Percentiles rank a stretch among this genome's conserved stretches.
Evolutionary conservation across 1,140 invertebrate species (phyloP).

Genomic region (Platyscapa corneri): DNA sequence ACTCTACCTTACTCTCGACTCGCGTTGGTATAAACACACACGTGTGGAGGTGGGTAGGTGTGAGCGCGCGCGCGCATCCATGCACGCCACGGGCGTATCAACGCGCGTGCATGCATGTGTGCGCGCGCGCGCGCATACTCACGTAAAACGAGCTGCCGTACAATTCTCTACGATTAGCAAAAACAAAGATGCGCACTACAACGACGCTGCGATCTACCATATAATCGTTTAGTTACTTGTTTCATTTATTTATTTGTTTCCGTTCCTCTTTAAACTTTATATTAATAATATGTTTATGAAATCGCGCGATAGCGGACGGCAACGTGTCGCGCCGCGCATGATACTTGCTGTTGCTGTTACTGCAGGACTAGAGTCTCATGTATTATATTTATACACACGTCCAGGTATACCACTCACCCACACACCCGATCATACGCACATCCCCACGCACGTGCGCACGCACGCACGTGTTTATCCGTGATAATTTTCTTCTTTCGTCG

Average conservation of each 20-base stretch:
- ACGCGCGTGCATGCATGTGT: neutral
- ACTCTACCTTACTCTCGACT: constrained; percentile 33
- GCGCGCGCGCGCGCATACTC: constrained; percentile 28
- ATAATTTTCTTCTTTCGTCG: constrained; percentile 21
- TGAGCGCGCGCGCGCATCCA: neutral
- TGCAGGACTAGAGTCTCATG: constrained; percentile 50
- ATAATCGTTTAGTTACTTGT: constrained; percentile 14
- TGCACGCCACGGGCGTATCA: neutral
- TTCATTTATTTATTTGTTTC: constrained; percentile 9
- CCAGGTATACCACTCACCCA: neutral
- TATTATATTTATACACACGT: neutral
- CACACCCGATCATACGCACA: neutral
- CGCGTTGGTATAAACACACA: constrained; percentile 46
- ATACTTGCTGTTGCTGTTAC: constrained; percentile 37
- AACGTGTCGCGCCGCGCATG: constrained; percentile 29
- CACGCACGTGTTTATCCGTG: neutral
- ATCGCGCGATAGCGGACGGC: constrained; percentile 47
- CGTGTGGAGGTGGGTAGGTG: neutral
- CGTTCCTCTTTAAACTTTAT: neutral
- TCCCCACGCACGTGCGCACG: no score
- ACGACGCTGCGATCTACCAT: constrained; percentile 48
- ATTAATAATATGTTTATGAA: constrained; percentile 35
- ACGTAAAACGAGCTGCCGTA: constrained; percentile 48
- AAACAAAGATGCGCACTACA: constrained; percentile 57
- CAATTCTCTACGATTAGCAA: constrained; percentile 46